phyloP scores from a whole-genome alignment of 2,113 vertebrate species.

The Eolophus roseicapilla region DNA sequence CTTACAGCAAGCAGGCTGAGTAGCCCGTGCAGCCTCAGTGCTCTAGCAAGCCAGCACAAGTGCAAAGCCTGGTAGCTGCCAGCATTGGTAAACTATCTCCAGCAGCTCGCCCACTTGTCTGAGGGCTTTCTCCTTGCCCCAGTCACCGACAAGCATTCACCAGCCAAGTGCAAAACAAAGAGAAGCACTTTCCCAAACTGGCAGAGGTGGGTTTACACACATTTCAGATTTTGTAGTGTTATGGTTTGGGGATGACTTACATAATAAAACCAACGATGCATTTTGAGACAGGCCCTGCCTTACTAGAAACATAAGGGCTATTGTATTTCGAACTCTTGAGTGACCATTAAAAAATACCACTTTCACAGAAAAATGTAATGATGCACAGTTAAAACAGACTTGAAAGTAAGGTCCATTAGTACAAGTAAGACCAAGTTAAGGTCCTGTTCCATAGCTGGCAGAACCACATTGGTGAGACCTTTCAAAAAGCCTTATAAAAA shows the following conservation, averaged over 20 bases:
- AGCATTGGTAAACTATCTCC: background rate
- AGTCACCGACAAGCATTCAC: background rate
- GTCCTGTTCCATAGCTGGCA: background rate
- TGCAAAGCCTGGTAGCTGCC: rapidly evolving
- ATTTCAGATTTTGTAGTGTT: background rate
- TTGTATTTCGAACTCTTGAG: background rate
- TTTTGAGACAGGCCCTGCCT: background rate
- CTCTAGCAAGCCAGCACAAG: background rate
- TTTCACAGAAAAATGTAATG: background rate
- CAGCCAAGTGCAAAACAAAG: background rate
- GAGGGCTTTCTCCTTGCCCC: background rate
- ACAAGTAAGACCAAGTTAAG: background rate
- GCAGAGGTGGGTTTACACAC: background rate
- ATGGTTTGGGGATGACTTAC: background rate
- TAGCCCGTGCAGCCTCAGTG: background rate
- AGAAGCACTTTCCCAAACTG: background rate
- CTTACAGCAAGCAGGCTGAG: background rate
- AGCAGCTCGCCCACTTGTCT: background rate
- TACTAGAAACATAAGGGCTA: background rate
- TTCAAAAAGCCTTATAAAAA: background rate
- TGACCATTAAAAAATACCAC: background rate
- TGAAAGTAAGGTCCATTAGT: background rate
- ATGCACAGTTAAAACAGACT: background rate
- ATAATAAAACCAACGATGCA: background rate
- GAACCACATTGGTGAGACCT: background rate